Evolutionary conservation across 2,113 vertebrate species (phyloP).

Genomic region (Rhynchomys soricoides): DNA sequence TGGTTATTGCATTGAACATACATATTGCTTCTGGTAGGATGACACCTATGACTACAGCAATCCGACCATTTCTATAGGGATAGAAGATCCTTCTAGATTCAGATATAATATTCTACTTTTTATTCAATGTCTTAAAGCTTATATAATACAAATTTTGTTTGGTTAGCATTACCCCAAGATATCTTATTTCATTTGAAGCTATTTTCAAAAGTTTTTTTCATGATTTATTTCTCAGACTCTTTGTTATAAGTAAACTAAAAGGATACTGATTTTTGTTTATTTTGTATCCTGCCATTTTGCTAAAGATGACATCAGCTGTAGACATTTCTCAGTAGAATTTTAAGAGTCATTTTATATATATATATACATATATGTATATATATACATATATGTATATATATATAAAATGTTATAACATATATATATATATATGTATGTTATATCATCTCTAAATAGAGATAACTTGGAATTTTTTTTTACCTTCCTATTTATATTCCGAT

Average conservation of each 20-base stretch:
- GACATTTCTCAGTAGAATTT: not conserved
- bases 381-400: too few relatives aligned
- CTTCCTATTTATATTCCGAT: not conserved
- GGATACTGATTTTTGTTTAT: not conserved
- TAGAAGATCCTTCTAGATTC: not conserved
- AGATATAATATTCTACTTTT: not conserved
- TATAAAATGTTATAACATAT: too few relatives aligned
- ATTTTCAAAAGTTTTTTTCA: not conserved
- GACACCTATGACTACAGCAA: not conserved
- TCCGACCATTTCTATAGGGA: not conserved
- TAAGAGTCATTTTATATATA: too few relatives aligned
- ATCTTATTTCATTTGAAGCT: not conserved
- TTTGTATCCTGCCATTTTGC: not conserved
- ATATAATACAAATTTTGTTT: not conserved
- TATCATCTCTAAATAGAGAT: not conserved
- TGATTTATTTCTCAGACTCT: not conserved
- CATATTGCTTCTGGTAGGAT: not conserved
- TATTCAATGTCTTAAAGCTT: not conserved
- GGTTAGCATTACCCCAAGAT: not conserved
- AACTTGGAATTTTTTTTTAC: not conserved
- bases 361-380: too few relatives aligned
- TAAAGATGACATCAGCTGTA: not conserved
- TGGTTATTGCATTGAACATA: not conserved
- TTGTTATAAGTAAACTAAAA: not conserved
- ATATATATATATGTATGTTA: too few relatives aligned